Evolutionary conservation across 2,888 invertebrate species (phyloP).

Genomic region (Melanophora roralis): DNA sequence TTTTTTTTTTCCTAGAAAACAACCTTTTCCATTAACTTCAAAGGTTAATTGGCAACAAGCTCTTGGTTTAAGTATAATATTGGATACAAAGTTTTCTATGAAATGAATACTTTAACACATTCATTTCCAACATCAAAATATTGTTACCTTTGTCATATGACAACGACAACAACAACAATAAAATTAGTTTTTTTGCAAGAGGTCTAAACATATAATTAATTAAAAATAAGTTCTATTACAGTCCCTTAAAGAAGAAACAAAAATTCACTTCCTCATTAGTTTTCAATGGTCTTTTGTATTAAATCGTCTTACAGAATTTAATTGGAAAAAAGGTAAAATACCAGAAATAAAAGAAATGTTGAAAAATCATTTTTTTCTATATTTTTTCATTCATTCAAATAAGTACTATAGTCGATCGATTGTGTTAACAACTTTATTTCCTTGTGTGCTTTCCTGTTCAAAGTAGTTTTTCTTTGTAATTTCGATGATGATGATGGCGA

Average conservation of each 20-base stretch:
- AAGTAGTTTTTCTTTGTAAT: neutral
- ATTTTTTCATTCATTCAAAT: slow-evolving; percentile 6
- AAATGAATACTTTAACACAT: neutral
- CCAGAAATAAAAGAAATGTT: neutral
- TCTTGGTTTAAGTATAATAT: no score
- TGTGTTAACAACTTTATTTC: slow-evolving; percentile 37
- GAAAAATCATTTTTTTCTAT: neutral
- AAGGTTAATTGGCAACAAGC: no score
- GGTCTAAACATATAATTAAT: slow-evolving; percentile 15
- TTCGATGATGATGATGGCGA: slow-evolving; percentile 1
- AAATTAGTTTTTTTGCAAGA: neutral
- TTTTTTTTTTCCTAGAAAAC: no score
- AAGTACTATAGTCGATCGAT: slow-evolving; percentile 27
- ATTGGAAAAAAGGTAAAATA: neutral
- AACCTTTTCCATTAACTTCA: no score
- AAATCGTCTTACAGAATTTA: neutral
- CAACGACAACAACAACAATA: no score
- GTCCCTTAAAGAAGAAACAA: neutral
- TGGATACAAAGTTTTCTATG: no score
- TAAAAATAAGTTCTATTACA: slow-evolving; percentile 9
- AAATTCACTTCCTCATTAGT: neutral
- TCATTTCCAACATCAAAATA: neutral
- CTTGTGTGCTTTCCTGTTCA: neutral
- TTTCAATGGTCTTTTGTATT: neutral
- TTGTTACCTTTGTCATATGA: neutral